Evolutionary conservation across 1,140 invertebrate species (phyloP), one percentile per base, ranked within the genome.

Genomic region (Bicyclus anynana): DNA sequence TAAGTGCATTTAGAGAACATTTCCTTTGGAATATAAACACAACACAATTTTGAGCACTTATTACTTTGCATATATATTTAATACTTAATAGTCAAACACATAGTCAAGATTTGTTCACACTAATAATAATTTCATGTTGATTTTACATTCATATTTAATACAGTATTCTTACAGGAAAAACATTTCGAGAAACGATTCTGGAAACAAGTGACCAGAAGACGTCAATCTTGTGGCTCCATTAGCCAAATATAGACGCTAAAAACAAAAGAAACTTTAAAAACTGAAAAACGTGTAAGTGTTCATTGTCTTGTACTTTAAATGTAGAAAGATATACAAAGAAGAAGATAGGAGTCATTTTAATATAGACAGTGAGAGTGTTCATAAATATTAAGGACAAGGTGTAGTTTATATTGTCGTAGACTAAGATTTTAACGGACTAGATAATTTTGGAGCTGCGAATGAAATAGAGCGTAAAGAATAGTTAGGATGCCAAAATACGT

Each of bases 171-270:
- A 49, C 85, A 87, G 84, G 85, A 88, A 55, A 88, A 84, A 66
- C 77, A 85, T 67, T 78, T 85, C 60, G 85, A 89, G 61, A 89
- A 87, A 84, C 69, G 85, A 51, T 87, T 89, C 61, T 89, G 85
- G 85, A 89, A 87, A 78, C 85, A 89, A 74, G 83, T 89, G 58
- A 85, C 74, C 57, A 81, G 83, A 75, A 80, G 85, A 77, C 80
- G 85, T 49, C 82, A 84, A 62, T 88, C 85, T 59, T 76, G 74
- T 40, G 83, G 84, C 62, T 82, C 85, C 49, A 79, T 87, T 67
- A 87, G 77, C 67, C 85, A 88, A 74, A 87, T 84, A 65, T 87
- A 75, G 70, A 23, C 23, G 23, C 40, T 51, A 57, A 51, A 14
- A 55, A 53, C 16, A 29, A 9, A 38, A 53, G 20, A 55, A 48